phyloP scores from a whole-genome alignment of 2,888 invertebrate species.

The Anticlea derivata region DNA sequence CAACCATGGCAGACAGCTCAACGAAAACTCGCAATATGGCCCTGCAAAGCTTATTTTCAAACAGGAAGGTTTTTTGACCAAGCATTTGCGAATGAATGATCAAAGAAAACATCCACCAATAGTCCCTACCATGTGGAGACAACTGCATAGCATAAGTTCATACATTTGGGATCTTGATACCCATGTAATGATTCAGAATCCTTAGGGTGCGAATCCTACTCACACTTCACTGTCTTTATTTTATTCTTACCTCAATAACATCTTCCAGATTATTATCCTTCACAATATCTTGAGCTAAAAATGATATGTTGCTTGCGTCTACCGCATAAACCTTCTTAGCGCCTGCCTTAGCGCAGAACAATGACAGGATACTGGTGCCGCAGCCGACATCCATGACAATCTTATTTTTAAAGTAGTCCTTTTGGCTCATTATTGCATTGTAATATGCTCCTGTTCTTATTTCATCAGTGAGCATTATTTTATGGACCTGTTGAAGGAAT shows the following conservation, averaged over 20 bases:
- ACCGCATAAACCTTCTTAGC: slow-evolving; percentile 93
- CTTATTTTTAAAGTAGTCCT: slow-evolving; percentile 88
- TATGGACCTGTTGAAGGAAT: slow-evolving; percentile 86
- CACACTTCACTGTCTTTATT: too few species aligned
- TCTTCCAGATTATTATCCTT: slow-evolving; percentile 88
- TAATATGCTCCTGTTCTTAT: slow-evolving; percentile 91
- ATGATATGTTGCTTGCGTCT: slow-evolving; percentile 90
- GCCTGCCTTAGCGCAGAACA: slow-evolving; percentile 96
- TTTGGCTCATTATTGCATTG: slow-evolving; percentile 89
- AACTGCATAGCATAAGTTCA: too few species aligned
- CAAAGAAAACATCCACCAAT: too few species aligned
- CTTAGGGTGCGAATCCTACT: too few species aligned
- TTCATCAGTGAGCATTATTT: slow-evolving; percentile 90
- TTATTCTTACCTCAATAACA: slow-evolving; percentile 83
- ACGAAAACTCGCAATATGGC: too few species aligned
- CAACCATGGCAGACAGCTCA: too few species aligned
- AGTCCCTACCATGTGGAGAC: too few species aligned
- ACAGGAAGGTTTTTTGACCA: too few species aligned
- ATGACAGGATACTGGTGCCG: slow-evolving; percentile 94
- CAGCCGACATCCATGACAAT: slow-evolving; percentile 93
- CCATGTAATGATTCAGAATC: too few species aligned
- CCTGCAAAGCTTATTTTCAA: too few species aligned
- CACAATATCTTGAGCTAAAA: slow-evolving; percentile 86
- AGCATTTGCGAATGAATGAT: too few species aligned
- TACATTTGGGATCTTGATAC: too few species aligned